phyloP scores from a whole-genome alignment of 2,797 vertebrate genomes.

The Muraenolepis orangiensis region DNA sequence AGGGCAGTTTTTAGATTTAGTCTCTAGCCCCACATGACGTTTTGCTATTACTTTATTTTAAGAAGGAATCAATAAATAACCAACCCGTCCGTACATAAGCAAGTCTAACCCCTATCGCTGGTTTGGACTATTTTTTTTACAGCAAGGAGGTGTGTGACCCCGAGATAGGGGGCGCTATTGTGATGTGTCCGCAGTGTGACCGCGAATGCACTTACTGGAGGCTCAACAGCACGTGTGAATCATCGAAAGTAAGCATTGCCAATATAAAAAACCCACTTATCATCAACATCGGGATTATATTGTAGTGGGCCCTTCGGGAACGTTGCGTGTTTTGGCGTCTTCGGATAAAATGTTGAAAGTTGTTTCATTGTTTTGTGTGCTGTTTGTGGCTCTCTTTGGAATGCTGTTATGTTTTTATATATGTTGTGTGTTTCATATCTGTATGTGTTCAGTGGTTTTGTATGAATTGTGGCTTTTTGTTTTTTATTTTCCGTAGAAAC shows the following conservation, averaged over 20 bases:
- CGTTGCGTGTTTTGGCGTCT: no score
- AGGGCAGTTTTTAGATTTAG: no score
- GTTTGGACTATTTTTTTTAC: conserved; percentile 15
- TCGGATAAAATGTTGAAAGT: no score
- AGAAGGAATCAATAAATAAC: neutral
- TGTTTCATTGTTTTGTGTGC: neutral
- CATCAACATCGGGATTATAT: no score
- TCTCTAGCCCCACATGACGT: neutral
- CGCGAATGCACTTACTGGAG: conserved; percentile 84
- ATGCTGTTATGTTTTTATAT: neutral
- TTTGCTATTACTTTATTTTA: neutral
- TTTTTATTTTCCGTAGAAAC: conserved; percentile 76
- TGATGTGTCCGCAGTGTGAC: conserved; percentile 96
- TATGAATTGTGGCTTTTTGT: neutral
- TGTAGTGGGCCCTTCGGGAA: no score
- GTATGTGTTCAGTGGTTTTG: neutral
- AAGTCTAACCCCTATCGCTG: neutral
- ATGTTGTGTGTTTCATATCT: neutral
- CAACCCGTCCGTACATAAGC: neutral
- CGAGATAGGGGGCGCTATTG: conserved; percentile 81
- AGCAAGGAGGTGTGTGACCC: conserved; percentile 93
- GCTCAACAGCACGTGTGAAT: conserved; percentile 87
- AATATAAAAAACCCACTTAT: neutral
- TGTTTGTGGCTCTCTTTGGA: neutral
- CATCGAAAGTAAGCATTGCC: conserved; percentile 82